Percentiles rank a stretch among this genome's conserved stretches.
Conservation (phyloP, 2,797 vertebrate species). For the Ciconia nigra region DNA sequence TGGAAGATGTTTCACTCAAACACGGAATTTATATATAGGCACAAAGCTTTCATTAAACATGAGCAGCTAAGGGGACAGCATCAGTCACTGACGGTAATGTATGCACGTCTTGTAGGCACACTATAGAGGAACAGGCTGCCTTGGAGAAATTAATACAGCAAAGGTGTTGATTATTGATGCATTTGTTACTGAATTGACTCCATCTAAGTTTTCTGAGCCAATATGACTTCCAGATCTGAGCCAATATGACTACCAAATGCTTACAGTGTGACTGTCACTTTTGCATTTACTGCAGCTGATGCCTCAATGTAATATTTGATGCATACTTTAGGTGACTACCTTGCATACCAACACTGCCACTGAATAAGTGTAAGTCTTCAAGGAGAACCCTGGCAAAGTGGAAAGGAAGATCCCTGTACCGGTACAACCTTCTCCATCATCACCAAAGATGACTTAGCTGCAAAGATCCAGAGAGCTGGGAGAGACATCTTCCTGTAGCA, state of each 20-base stretch:
- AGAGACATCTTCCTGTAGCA: neutral
- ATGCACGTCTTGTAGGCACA: slow-evolving; percentile 12
- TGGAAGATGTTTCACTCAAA: slow-evolving; percentile 21
- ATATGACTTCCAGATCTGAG: slow-evolving; percentile 3
- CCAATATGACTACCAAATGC: neutral
- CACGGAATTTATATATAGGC: slow-evolving; percentile 19
- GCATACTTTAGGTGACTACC: neutral
- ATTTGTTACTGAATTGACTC: slow-evolving; percentile 5
- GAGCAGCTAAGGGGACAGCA: slow-evolving; percentile 9
- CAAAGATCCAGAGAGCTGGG: neutral
- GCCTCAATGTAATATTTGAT: neutral
- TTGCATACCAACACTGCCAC: neutral
- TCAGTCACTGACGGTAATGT: neutral
- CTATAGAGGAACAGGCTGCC: neutral
- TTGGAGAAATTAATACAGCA: slow-evolving; percentile 3
- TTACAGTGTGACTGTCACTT: neutral
- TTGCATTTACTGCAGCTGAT: slow-evolving; percentile 23
- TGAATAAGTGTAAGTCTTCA: neutral
- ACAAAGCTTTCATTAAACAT: slow-evolving; percentile 56
- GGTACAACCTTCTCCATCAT: neutral
- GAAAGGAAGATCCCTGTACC: neutral
- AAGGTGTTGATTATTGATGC: neutral
- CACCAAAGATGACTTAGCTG: neutral
- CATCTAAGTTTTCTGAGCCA: neutral
- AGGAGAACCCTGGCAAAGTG: neutral